Evolutionary conservation across 2,113 vertebrate species (phyloP).

Genomic region (Amazona vittata): DNA sequence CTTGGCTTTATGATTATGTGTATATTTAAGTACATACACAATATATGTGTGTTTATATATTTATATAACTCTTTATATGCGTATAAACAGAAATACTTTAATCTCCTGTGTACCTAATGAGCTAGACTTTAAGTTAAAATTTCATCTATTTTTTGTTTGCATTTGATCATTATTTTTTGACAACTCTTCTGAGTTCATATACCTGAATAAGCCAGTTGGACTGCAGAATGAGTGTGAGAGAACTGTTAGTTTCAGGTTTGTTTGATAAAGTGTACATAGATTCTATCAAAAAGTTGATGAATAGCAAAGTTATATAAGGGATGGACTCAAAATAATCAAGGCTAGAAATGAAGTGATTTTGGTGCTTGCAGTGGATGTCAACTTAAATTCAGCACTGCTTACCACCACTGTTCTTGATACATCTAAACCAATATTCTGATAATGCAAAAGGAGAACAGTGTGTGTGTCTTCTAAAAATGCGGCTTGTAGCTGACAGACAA

Average conservation of each 20-base stretch:
- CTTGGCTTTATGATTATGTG: not conserved
- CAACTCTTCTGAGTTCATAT: not conserved
- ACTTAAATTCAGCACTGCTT: not conserved
- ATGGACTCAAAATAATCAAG: not conserved
- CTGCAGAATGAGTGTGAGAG: not conserved
- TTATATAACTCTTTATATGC: not conserved
- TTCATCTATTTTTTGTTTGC: not conserved
- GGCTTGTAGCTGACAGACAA: not conserved
- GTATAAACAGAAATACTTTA: not conserved
- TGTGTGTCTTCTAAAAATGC: accelerated
- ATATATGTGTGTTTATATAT: not conserved
- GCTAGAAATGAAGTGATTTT: not conserved
- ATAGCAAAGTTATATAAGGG: not conserved
- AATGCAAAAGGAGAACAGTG: not conserved
- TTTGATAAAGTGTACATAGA: not conserved
- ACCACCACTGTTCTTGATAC: not conserved
- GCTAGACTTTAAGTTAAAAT: not conserved
- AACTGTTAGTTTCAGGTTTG: not conserved
- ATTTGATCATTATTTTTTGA: not conserved
- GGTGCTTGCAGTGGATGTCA: not conserved
- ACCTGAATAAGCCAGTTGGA: not conserved
- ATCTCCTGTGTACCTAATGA: not conserved
- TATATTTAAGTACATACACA: not conserved
- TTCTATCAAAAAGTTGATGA: not conserved
- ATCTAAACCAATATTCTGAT: not conserved